These are phyloP conservation scores for Malurus leucopterus DNA, from an alignment of 2,797 vertebrate species.

Conservation along the genomic window DNA sequence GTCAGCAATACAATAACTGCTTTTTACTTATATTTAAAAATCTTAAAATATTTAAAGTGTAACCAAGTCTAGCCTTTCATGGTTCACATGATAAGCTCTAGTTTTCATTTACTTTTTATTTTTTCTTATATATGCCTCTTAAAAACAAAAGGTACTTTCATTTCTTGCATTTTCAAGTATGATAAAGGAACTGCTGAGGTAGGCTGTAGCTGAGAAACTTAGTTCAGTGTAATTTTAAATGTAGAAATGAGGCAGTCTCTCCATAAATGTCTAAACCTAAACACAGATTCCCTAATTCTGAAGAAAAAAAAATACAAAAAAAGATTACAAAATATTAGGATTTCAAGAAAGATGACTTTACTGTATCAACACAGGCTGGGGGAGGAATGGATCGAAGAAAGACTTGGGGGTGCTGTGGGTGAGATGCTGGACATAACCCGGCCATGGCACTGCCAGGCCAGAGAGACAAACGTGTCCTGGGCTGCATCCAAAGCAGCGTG, in stretches of 20 bases:
- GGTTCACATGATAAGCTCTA: not conserved
- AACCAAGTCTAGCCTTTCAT: accelerated
- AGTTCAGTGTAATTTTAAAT: not conserved
- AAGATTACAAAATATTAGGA: not conserved
- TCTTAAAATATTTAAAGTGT: not conserved
- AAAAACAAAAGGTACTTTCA: not conserved
- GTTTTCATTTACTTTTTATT: not conserved
- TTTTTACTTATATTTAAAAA: not conserved
- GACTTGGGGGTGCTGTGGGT: not conserved
- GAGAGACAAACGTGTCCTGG: accelerated
- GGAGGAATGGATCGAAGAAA: not conserved
- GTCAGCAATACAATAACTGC: not conserved
- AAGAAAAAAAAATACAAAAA: not conserved
- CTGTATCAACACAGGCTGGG: not conserved
- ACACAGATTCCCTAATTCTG: not conserved
- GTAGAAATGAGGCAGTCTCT: not conserved
- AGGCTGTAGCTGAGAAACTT: not conserved
- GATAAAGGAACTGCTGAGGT: not conserved
- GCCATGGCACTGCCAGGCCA: not conserved
- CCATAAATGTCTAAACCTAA: not conserved
- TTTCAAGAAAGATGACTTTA: not conserved
- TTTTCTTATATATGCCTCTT: not conserved
- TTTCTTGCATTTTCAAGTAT: not conserved
- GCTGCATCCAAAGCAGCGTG: not conserved
- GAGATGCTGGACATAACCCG: not conserved